phyloP scores from a whole-genome alignment of 2,113 vertebrate species.

The Emydocephalus ijimae region DNA sequence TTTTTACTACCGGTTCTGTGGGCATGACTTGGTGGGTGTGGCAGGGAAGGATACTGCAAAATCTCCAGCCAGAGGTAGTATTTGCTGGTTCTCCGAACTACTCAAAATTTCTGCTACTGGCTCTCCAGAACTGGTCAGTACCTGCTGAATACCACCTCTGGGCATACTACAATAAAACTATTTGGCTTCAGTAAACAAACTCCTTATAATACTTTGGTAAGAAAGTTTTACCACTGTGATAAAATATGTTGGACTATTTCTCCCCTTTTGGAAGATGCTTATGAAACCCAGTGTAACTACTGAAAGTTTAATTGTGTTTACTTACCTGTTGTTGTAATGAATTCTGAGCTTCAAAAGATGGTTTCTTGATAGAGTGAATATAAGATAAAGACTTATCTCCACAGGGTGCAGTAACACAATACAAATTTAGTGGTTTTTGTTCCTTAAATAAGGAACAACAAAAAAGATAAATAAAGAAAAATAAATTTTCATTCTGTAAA shows the following conservation, averaged over 20 bases:
- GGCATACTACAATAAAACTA: neutral
- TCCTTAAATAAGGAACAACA: constrained; percentile 43
- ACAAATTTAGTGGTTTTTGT: constrained; percentile 32
- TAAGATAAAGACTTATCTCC: constrained; percentile 66
- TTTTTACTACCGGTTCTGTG: too few relatives aligned
- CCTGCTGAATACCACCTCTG: too few relatives aligned
- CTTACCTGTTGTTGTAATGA: constrained; percentile 36
- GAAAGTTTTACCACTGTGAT: too few relatives aligned
- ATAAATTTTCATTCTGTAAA: neutral
- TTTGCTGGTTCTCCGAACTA: too few relatives aligned
- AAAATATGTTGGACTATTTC: neutral
- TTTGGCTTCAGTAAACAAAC: neutral
- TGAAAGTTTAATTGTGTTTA: neutral
- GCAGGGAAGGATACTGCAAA: too few relatives aligned
- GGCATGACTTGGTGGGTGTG: too few relatives aligned
- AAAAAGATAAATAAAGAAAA: neutral
- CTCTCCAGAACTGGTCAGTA: too few relatives aligned
- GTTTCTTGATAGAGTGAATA: constrained; percentile 51
- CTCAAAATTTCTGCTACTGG: too few relatives aligned
- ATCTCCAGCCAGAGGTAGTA: too few relatives aligned
- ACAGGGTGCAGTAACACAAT: constrained; percentile 64
- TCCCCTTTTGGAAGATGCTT: neutral
- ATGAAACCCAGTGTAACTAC: neutral
- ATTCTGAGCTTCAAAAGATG: constrained; percentile 13
- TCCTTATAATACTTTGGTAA: neutral